phyloP scores from a whole-genome alignment of 2,113 vertebrate species.

The Arizona elegans region DNA sequence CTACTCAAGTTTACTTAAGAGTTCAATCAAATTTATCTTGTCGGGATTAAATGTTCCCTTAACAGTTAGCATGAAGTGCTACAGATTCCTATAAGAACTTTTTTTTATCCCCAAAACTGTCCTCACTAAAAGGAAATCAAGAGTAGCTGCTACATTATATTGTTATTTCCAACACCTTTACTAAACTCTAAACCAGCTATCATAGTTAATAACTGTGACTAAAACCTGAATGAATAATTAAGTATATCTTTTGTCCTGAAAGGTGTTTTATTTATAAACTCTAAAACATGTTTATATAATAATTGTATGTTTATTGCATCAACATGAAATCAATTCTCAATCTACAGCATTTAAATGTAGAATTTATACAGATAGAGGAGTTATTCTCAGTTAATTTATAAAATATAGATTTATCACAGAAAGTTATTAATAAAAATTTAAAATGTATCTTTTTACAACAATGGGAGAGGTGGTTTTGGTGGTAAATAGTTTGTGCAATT shows the following conservation, averaged over 20 bases:
- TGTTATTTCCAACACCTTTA: not conserved
- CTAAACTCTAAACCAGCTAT: not conserved
- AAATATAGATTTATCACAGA: not conserved
- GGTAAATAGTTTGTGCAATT: constrained; percentile 25
- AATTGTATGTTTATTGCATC: not conserved
- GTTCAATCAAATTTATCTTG: not conserved
- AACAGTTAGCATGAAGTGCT: not conserved
- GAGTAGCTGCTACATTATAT: too few relatives aligned
- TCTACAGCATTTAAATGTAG: not conserved
- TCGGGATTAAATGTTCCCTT: not conserved
- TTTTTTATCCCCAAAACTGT: not conserved
- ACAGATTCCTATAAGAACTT: not conserved
- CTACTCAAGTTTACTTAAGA: not conserved
- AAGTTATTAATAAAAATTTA: not conserved
- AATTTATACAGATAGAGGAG: not conserved
- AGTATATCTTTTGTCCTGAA: not conserved
- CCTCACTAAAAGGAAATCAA: not conserved
- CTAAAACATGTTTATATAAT: not conserved
- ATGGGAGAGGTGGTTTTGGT: not conserved
- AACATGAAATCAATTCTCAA: not conserved
- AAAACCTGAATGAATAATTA: not conserved
- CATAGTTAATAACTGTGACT: not conserved
- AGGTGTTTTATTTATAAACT: not conserved
- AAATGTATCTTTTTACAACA: not conserved
- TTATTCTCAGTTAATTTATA: not conserved